Base-by-base conservation (phyloP, 1,140 invertebrate species). In the Paraescarpia echinospica region DNA sequence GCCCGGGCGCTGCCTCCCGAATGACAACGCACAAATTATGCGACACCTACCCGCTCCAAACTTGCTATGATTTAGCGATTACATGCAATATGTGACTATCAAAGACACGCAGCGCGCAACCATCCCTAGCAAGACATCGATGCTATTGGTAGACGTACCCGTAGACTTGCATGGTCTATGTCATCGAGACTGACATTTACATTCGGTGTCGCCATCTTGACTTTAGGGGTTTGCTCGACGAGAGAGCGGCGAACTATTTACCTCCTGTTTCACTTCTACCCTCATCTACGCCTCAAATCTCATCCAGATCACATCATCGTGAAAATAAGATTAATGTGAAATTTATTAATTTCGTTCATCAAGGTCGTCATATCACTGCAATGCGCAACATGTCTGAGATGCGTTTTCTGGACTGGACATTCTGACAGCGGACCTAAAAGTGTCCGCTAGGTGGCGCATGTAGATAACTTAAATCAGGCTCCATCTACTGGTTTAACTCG, bases 101-200 rank as follows among this genome's bases (percentile, higher is more conserved):
- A 77, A 77, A 2, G 4, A 27, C 22, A 77, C 8, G 22, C 59
- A 27, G 14, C 27, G 22, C 22, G 59, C 59, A 22, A 18, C 14
- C 35, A 90, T 90, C 14, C n/a, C 4, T 31, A 90, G 2, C 35
- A 18, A 90, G 90, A 90, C n/a, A n/a, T 90, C 18, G 18, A 33
- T 22, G n/a, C 34, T 77, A 77, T 77, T 27, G 27, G 8, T 35
- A 12, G 33, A 92, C 96, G 97, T 97, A 99, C 98, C 97, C 99
- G 98, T 94, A 99, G 96, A 94, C 98, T 98, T 96, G 98, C 98
- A 96, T 99, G 97, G 97, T 99, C 99, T 97, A 99, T 99, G 97
- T 99, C 98, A 97, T 99, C 98, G 96, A 99, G 97, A 94, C 96
- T 96, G 93, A 95, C 95, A 93, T 96, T 96, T 51, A 95, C 95